Conservation (phyloP, 2,888 invertebrate genomes). For the Drosophila monieri region DNA sequence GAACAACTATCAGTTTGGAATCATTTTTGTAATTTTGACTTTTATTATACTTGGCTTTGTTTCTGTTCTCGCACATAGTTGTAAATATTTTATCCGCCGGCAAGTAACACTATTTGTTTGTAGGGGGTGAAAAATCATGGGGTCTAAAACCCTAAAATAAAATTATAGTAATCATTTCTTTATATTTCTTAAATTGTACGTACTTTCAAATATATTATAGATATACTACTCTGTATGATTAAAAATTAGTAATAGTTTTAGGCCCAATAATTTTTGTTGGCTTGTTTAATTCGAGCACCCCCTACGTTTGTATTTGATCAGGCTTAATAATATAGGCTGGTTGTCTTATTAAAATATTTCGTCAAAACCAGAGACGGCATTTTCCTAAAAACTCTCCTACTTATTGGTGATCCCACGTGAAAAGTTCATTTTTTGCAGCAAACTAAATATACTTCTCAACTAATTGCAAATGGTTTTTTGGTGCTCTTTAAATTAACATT, state of each 20-base stretch:
- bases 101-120: conserved; percentile 25
- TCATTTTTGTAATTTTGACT: background rate
- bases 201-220: background rate
- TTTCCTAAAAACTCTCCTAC: conserved; percentile 20
- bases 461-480: conserved; percentile 23
- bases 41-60: conserved; percentile 31
- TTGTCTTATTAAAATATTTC: conserved; percentile 25
- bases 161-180: background rate
- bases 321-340: conserved; percentile 26
- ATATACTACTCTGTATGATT: background rate
- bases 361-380: conserved; percentile 35
- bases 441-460: conserved; percentile 34
- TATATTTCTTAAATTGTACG: too few relatives aligned
- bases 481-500: conserved; percentile 16
- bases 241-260: background rate
- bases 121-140: conserved; percentile 17
- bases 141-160: conserved; percentile 1
- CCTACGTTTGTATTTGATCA: conserved; percentile 5
- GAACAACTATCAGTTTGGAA: conserved; percentile 6
- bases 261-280: background rate
- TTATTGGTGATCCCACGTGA: conserved; percentile 27
- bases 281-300: background rate
- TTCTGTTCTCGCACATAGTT: conserved; percentile 24
- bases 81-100: conserved; percentile 33
- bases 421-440: conserved; percentile 22